phyloP scores from a whole-genome alignment of 2,113 vertebrate species.

The Monarcha castaneiventris region DNA sequence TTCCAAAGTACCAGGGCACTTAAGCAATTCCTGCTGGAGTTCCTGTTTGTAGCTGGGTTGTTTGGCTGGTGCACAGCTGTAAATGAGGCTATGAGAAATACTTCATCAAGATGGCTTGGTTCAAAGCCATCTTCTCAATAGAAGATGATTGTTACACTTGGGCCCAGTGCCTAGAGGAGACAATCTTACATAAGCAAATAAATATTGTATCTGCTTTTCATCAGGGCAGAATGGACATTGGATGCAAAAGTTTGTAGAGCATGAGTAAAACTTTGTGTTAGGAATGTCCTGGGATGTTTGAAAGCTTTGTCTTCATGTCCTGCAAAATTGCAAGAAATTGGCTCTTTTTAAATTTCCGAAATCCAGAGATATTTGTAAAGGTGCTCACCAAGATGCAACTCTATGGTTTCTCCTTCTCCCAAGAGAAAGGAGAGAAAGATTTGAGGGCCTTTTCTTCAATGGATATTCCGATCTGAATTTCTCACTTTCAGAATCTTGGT shows the following conservation, averaged over 20 bases:
- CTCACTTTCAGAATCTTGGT: neutral
- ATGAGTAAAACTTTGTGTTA: neutral
- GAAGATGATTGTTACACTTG: neutral
- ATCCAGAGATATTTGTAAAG: neutral
- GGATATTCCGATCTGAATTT: neutral
- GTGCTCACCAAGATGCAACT: neutral
- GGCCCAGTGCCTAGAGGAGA: neutral
- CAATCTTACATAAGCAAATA: conserved; percentile 26
- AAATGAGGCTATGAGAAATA: conserved; percentile 39
- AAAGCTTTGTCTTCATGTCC: neutral
- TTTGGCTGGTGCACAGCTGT: conserved; percentile 32
- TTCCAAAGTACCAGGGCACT: neutral
- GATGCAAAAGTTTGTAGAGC: neutral
- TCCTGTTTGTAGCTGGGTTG: conserved; percentile 10
- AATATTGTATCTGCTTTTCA: conserved; percentile 7
- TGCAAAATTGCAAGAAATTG: neutral
- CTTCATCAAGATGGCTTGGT: conserved; percentile 36
- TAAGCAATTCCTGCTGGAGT: conserved; percentile 1
- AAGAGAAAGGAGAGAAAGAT: neutral
- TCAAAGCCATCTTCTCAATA: conserved; percentile 26
- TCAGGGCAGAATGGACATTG: neutral
- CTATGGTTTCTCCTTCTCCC: neutral
- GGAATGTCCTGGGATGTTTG: neutral
- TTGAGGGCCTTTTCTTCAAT: neutral
- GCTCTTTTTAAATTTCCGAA: neutral